Percentiles rank a stretch among this genome's conserved stretches.
Evolutionary conservation across 2,888 invertebrate genomes (phyloP).

Genomic region (Asteroscopus sphinx): DNA sequence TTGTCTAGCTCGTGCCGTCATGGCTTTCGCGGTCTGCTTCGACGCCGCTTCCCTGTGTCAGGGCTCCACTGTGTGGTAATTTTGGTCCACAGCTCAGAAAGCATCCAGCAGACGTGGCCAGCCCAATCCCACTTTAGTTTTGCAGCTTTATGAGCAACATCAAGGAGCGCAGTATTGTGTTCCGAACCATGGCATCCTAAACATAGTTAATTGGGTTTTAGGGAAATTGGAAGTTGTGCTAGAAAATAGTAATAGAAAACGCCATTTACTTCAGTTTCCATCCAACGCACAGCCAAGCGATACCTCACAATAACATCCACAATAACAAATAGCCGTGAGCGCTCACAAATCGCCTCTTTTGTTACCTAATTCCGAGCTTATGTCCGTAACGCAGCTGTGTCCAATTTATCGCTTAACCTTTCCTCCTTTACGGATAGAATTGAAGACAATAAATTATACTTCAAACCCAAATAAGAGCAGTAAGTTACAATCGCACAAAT

Average conservation of each 20-base stretch:
- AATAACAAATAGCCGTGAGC: slow-evolving; percentile 67
- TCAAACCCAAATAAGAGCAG: slow-evolving; percentile 87
- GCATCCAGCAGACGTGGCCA: too few species aligned
- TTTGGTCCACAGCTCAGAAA: too few species aligned
- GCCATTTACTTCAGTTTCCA: not conserved
- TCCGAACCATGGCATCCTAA: too few species aligned
- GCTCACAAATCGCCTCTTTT: slow-evolving; percentile 83
- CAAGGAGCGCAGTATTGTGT: too few species aligned
- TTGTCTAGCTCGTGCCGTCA: too few species aligned
- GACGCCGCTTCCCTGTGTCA: too few species aligned
- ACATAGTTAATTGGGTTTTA: too few species aligned
- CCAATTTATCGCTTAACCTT: slow-evolving; percentile 87
- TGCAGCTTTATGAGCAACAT: too few species aligned
- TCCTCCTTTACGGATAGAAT: slow-evolving; percentile 84
- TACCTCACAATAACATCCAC: slow-evolving; percentile 53
- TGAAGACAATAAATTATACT: slow-evolving; percentile 89
- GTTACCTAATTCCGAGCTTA: slow-evolving; percentile 86
- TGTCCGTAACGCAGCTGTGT: slow-evolving; percentile 86
- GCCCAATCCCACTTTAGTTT: too few species aligned
- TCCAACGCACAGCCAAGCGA: slow-evolving; percentile 16
- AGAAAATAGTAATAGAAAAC: not conserved
- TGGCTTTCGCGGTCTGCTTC: too few species aligned
- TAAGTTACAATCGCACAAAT: slow-evolving; percentile 83
- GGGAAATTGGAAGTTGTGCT: too few species aligned
- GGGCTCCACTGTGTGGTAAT: too few species aligned